Conservation (phyloP, 2,797 vertebrate genomes). For the Xenopus petersii region DNA sequence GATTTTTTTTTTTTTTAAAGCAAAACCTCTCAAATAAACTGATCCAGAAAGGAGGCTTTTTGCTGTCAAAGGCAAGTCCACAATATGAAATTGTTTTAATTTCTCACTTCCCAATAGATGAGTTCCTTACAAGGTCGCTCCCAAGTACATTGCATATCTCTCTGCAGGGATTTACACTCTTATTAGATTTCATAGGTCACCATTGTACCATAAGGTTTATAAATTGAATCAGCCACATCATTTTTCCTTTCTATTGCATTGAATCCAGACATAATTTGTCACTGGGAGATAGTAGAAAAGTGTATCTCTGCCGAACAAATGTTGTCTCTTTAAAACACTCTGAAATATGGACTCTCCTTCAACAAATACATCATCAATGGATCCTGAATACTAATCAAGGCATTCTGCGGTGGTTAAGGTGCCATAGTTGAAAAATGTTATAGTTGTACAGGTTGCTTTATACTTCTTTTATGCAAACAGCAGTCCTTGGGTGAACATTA, state of each 20-base stretch:
- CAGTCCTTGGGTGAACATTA: too few relatives aligned
- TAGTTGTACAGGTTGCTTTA: too few relatives aligned
- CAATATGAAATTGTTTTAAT: conserved; percentile 4
- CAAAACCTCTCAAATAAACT: too few relatives aligned
- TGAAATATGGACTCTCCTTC: background rate
- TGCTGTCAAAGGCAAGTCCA: background rate
- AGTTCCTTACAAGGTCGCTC: conserved; percentile 6
- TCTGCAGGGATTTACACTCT: background rate
- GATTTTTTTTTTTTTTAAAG: too few relatives aligned
- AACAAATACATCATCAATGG: background rate
- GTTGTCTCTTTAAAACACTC: background rate
- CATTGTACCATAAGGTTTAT: background rate
- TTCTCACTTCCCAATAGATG: conserved; percentile 12
- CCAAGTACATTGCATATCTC: background rate
- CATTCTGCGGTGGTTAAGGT: too few relatives aligned
- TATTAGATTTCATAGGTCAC: background rate
- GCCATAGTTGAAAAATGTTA: too few relatives aligned
- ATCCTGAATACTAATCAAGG: too few relatives aligned
- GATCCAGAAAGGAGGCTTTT: background rate
- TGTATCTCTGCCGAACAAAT: background rate
- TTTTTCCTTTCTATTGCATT: background rate
- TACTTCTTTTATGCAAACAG: too few relatives aligned
- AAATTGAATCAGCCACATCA: conserved; percentile 1
- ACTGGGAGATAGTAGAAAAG: background rate
- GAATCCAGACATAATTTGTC: background rate